Conservation (phyloP, 2,797 vertebrate species). For the Artibeus jamaicensis region DNA sequence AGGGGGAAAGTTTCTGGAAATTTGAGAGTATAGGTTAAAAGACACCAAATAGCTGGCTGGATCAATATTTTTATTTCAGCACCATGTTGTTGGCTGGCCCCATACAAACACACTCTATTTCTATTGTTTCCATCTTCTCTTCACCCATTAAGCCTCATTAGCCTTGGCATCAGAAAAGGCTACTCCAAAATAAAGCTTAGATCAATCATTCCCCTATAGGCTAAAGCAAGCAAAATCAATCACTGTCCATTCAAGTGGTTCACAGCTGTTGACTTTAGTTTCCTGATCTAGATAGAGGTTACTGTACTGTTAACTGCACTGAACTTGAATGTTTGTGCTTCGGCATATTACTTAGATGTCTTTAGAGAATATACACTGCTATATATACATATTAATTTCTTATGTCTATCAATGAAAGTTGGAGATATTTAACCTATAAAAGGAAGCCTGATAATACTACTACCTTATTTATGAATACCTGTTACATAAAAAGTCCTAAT, state of each 20-base stretch:
- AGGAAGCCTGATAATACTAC: slow-evolving; percentile 31
- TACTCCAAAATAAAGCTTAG: slow-evolving; percentile 40
- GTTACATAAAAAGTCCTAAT: not conserved
- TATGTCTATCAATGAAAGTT: slow-evolving; percentile 10
- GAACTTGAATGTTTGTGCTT: not conserved
- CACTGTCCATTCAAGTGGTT: not conserved
- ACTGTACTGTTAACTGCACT: slow-evolving; percentile 15
- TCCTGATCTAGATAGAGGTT: not conserved
- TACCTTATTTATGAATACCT: not conserved
- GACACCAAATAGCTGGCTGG: not conserved
- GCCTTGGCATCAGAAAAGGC: slow-evolving; percentile 57
- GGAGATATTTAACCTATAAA: slow-evolving; percentile 37
- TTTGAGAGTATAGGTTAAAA: not conserved
- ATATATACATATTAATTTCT: not conserved
- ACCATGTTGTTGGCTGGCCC: not conserved
- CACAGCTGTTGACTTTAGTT: not conserved
- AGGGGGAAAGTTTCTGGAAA: not conserved
- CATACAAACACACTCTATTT: slow-evolving; percentile 5
- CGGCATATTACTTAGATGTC: not conserved
- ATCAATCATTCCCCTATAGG: slow-evolving; percentile 37
- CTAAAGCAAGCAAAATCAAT: slow-evolving; percentile 62
- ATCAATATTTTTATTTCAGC: slow-evolving; percentile 28
- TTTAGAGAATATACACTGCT: not conserved
- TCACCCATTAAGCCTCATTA: slow-evolving; percentile 62
- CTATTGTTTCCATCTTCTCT: not conserved